Base-by-base conservation (phyloP, 2,113 vertebrate genomes). In the Xiphophorus maculatus region DNA sequence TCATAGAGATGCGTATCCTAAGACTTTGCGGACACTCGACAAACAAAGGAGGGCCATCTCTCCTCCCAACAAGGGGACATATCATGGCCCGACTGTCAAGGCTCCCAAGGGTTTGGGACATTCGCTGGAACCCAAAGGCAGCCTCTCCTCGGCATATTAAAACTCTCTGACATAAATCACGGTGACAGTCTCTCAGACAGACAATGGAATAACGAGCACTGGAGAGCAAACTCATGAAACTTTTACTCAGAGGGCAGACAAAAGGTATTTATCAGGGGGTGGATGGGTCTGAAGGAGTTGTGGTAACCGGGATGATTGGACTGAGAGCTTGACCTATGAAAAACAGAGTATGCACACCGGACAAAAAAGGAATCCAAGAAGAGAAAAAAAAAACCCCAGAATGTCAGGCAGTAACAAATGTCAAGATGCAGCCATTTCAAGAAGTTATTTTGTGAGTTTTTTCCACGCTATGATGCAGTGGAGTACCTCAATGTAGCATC, bases 111-210 rank as follows among this genome's bases (percentile, higher is more conserved):
- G 84, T 72, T 85, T 88, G 67, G 69, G 79, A 74, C 76, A 79
- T 86, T 86, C 73, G 84, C 79, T 70, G 35, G 69, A 83, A 86
- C 76, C 79, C 44, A 76, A 77, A 84, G 80, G 74, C 66, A 83
- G 74, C 72, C 79, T 79, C 79, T 72, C 78, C 79, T 77, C 73
- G 32, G 83, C 88, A 88, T 85, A 91, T 90, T 90, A 91, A 90
- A 91, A 78, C 63, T 69, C 82, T 72, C 73, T 80, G 87, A 89
- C 87, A 90, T 91, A 84, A 86, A 91, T 92, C 89, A 88, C 84
- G 79, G 84, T 73, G 89, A 89, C 90, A 87, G 88, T 86, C 76
- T 83, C 71, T 83, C 51, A 82, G 85, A 87, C 79, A 84, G 83
- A 92, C 89, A 83, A 87, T 75, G 37, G 77, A 87, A 81, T 87